Evolutionary conservation across 2,797 vertebrate genomes (phyloP).

Genomic region (Hozukius guyotensis): DNA sequence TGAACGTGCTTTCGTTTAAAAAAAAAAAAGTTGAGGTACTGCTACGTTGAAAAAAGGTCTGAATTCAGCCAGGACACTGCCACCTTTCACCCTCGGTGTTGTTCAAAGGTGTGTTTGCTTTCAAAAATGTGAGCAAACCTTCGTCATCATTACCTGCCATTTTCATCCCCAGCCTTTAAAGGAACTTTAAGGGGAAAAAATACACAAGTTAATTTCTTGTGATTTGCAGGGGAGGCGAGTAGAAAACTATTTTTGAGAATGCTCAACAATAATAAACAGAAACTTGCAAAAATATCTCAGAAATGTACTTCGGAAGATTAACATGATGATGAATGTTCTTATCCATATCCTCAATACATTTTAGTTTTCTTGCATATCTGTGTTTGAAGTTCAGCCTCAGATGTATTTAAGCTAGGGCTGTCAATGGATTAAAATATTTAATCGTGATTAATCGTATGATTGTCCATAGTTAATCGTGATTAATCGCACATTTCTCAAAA

Average conservation of each 20-base stretch:
- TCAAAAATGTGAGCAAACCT: conserved; percentile 88
- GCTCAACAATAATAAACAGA: conserved; percentile 28
- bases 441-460: too few relatives aligned
- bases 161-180: conserved; percentile 78
- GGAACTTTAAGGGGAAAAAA: conserved; percentile 68
- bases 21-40: conserved; percentile 74
- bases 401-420: not conserved
- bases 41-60: conserved; percentile 82
- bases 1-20: conserved; percentile 86
- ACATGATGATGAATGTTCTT: conserved; percentile 1
- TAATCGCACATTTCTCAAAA: accelerated
- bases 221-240: conserved; percentile 21
- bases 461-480: too few relatives aligned
- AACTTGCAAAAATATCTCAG: conserved; percentile 7
- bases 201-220: conserved; percentile 80
- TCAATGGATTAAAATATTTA: too few relatives aligned
- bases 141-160: conserved; percentile 93
- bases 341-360: not conserved
- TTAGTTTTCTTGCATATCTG: not conserved
- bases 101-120: conserved; percentile 92
- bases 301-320: not conserved
- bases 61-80: conserved; percentile 88
- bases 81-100: conserved; percentile 94
- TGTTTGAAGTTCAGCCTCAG: not conserved
- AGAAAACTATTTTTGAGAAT: conserved; percentile 29